These are phyloP conservation scores for Lapara coniferarum DNA, from an alignment of 2,888 invertebrate genomes.

Conservation along the genomic window DNA sequence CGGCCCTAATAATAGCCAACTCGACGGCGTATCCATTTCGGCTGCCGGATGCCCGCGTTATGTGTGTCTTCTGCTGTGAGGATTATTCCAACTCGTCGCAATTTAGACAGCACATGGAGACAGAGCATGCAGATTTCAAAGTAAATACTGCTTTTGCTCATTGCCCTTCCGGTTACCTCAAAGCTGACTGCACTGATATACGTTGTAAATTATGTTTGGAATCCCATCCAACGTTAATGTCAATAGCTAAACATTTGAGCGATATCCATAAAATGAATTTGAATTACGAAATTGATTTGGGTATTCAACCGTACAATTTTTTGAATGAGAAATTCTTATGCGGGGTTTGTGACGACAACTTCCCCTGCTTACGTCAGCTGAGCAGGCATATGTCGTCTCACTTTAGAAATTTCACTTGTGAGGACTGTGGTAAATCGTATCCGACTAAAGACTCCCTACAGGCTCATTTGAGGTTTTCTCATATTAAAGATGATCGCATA, in stretches of 20 bases:
- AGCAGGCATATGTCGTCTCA: conserved; percentile 61
- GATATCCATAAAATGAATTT: conserved; percentile 32
- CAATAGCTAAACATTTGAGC: conserved; percentile 42
- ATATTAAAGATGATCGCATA: conserved; percentile 29
- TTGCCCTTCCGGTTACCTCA: conserved; percentile 40
- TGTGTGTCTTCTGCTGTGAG: conserved; percentile 67
- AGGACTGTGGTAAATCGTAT: conserved; percentile 32
- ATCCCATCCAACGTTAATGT: conserved; percentile 36
- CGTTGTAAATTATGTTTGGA: conserved; percentile 45
- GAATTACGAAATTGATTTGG: conserved; percentile 22
- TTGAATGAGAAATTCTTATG: conserved; percentile 39
- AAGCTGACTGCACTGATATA: conserved; percentile 49
- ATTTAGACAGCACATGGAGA: conserved; percentile 51
- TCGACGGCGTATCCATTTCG: conserved; percentile 69
- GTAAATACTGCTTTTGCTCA: conserved; percentile 45
- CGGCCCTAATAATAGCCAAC: conserved; percentile 63
- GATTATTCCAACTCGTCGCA: conserved; percentile 48
- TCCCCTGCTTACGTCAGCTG: conserved; percentile 52
- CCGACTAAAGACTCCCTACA: conserved; percentile 34
- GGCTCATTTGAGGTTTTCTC: conserved; percentile 28
- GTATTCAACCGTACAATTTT: conserved; percentile 27
- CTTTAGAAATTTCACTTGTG: conserved; percentile 51
- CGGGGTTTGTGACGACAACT: conserved; percentile 53
- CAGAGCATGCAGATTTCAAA: conserved; percentile 43
- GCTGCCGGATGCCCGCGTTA: conserved; percentile 59